Conservation (phyloP, 2,888 invertebrate genomes). For the Xestia ashworthii region DNA sequence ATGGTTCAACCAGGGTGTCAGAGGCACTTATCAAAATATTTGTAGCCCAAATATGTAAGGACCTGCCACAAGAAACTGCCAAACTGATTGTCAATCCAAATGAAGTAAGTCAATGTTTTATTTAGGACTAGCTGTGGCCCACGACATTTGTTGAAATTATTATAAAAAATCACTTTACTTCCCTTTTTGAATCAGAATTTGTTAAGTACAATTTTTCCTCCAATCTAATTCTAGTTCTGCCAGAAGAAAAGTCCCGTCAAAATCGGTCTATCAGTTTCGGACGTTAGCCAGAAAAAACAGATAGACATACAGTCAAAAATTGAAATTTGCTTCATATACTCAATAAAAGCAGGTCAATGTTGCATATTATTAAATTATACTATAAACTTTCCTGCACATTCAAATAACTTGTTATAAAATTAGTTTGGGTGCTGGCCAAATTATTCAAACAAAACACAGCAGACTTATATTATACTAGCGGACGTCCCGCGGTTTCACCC, state of each 20-base stretch:
- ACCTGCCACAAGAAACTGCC: slow-evolving; percentile 86
- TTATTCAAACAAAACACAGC: slow-evolving; percentile 15
- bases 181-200: no score
- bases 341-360: slow-evolving; percentile 10
- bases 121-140: neutral
- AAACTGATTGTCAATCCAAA: slow-evolving; percentile 92
- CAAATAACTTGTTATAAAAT: neutral
- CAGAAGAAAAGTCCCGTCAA: no score
- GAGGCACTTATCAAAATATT: slow-evolving; percentile 93
- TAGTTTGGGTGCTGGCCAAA: slow-evolving; percentile 40
- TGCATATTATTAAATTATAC: neutral
- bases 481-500: no score
- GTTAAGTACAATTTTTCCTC: no score
- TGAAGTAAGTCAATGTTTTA: slow-evolving; percentile 84
- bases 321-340: neutral
- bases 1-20: slow-evolving; percentile 85
- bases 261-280: no score
- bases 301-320: no score
- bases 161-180: no score
- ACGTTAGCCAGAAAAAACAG: no score
- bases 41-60: slow-evolving; percentile 91
- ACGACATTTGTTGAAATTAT: no score
- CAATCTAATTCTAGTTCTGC: no score
- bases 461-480: neutral
- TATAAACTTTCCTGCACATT: slow-evolving; percentile 8